These are phyloP conservation scores for Serrognathus titanus DNA, from an alignment of 2,888 invertebrate species.

Conservation along the genomic window DNA sequence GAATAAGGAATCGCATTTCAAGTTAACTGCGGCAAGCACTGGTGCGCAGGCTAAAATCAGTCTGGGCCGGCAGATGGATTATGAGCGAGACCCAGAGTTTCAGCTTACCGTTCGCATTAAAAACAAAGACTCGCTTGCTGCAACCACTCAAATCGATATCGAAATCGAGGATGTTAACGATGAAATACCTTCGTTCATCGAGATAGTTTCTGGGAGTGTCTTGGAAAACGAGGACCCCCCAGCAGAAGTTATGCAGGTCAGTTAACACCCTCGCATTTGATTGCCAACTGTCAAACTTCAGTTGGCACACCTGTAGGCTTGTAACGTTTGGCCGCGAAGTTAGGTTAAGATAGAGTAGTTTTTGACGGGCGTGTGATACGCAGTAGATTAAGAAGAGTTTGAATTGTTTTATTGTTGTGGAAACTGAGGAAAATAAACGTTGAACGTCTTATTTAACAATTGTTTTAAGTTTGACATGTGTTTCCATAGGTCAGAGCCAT, in stretches of 20 bases:
- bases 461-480: too few relatives aligned
- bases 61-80: constrained; percentile 75
- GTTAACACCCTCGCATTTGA: not conserved
- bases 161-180: constrained; percentile 86
- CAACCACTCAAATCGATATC: constrained; percentile 75
- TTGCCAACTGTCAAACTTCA: too few relatives aligned
- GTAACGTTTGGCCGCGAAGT: too few relatives aligned
- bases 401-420: too few relatives aligned
- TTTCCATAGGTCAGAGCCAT: constrained; percentile 59
- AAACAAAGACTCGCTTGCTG: constrained; percentile 76
- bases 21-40: constrained; percentile 55
- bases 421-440: too few relatives aligned
- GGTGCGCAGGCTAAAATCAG: constrained; percentile 72
- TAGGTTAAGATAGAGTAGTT: too few relatives aligned
- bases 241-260: constrained; percentile 81
- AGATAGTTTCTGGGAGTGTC: constrained; percentile 76
- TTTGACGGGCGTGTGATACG: too few relatives aligned
- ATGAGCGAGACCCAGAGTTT: constrained; percentile 80
- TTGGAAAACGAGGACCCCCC: constrained; percentile 81
- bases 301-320: too few relatives aligned
- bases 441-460: too few relatives aligned
- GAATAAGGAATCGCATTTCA: constrained; percentile 76
- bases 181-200: constrained; percentile 82
- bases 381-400: too few relatives aligned
- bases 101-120: constrained; percentile 78